Evolutionary conservation across 2,888 invertebrate species (phyloP).

Genomic region (Drosophila barbarae): DNA sequence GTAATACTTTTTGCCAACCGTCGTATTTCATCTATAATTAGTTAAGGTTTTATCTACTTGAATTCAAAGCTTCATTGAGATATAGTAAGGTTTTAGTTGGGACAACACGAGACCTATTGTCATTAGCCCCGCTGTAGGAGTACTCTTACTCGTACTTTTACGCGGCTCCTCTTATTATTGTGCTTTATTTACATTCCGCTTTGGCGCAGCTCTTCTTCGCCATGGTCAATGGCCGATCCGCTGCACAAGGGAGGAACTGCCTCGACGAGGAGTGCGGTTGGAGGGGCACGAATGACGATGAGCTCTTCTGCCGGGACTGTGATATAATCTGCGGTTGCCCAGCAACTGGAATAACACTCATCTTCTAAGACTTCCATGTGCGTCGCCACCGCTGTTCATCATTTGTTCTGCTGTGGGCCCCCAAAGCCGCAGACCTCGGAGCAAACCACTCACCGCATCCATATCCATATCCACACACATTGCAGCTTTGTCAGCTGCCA

Average conservation of each 20-base stretch:
- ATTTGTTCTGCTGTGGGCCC: conserved; percentile 33
- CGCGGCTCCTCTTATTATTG: conserved; percentile 54
- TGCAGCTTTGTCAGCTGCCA: conserved; percentile 62
- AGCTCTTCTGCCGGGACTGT: conserved; percentile 57
- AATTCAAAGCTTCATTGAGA: too few species aligned
- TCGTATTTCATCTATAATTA: not conserved
- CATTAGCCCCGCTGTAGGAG: not conserved
- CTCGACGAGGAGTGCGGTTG: conserved; percentile 10
- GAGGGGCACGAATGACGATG: conserved; percentile 40
- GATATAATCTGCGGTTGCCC: conserved; percentile 73
- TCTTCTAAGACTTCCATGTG: conserved; percentile 51
- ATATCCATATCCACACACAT: conserved; percentile 22
- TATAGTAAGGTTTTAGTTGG: too few species aligned
- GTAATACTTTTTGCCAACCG: not conserved
- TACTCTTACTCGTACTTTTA: conserved; percentile 45
- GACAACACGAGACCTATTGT: not conserved
- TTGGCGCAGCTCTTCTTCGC: conserved; percentile 65
- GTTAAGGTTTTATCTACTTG: not conserved
- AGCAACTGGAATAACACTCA: conserved; percentile 37
- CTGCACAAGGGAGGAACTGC: conserved; percentile 68
- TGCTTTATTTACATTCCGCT: conserved; percentile 71
- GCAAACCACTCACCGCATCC: conserved; percentile 26
- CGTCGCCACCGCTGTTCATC: conserved; percentile 37
- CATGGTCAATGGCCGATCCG: conserved; percentile 78
- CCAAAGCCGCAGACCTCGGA: conserved; percentile 6